These are phyloP conservation scores for Limosa lapponica DNA, from an alignment of 2,797 vertebrate species.

Conservation along the genomic window DNA sequence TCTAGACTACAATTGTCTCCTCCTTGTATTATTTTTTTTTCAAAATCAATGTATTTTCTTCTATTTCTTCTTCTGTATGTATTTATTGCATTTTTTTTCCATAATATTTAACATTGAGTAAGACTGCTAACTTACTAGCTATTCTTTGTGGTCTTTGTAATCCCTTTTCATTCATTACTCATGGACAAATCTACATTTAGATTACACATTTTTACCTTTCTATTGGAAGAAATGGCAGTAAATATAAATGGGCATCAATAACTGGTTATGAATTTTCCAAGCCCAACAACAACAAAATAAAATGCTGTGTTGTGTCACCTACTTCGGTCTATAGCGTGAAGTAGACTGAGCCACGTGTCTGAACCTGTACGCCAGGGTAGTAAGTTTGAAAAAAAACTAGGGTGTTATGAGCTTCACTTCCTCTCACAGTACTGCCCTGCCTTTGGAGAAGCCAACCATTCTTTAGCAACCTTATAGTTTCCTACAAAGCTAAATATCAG, in stretches of 20 bases:
- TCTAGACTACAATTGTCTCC: not conserved
- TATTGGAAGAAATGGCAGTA: not conserved
- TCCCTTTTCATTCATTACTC: not conserved
- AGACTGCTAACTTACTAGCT: not conserved
- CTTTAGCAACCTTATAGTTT: not conserved
- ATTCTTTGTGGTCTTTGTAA: not conserved
- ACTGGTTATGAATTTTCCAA: not conserved
- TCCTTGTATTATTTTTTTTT: not conserved
- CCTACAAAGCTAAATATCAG: not conserved
- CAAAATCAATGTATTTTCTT: not conserved
- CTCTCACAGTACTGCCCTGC: not conserved
- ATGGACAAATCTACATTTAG: not conserved
- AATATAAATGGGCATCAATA: not conserved
- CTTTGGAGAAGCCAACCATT: not conserved
- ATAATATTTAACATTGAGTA: not conserved
- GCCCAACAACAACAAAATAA: not conserved
- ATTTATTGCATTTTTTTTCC: not conserved
- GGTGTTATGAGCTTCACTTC: accelerated
- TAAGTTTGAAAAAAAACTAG: not conserved
- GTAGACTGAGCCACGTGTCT: not conserved
- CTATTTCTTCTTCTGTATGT: not conserved
- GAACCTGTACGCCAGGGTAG: not conserved
- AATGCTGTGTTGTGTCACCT: not conserved
- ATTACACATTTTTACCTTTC: not conserved
- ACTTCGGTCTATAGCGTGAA: accelerated